Conservation (phyloP, 2,888 invertebrate species). For the Miltochrista miniata region DNA sequence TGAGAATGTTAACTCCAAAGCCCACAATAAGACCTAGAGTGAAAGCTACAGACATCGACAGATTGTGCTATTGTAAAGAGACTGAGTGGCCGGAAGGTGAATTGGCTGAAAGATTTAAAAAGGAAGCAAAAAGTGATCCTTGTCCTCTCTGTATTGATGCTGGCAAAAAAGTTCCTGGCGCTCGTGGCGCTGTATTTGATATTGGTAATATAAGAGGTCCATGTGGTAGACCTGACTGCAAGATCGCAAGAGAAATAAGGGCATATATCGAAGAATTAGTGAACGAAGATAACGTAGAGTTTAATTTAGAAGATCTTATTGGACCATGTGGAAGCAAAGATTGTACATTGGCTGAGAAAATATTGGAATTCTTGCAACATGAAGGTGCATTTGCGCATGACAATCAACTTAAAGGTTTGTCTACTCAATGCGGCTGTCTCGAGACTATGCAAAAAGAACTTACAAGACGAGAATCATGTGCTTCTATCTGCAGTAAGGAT, state of each 20-base stretch:
- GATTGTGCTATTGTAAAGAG: constrained; percentile 70
- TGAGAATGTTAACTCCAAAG: constrained; percentile 76
- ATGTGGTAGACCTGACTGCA: constrained; percentile 72
- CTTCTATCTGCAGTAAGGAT: constrained; percentile 55
- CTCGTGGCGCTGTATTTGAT: constrained; percentile 55
- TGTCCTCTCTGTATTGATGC: constrained; percentile 66
- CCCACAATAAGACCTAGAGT: constrained; percentile 66
- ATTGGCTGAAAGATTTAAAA: constrained; percentile 65
- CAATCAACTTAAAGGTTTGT: constrained; percentile 53
- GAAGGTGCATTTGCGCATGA: constrained; percentile 60
- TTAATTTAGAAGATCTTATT: constrained; percentile 61
- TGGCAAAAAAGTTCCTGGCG: constrained; percentile 40
- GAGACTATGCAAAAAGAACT: constrained; percentile 64
- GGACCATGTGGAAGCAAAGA: constrained; percentile 75
- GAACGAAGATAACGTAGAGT: constrained; percentile 65
- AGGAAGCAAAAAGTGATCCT: constrained; percentile 57
- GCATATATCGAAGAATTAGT: constrained; percentile 70
- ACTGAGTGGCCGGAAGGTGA: constrained; percentile 65
- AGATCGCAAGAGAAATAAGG: constrained; percentile 69
- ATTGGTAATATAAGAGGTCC: constrained; percentile 74
- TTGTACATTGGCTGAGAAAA: constrained; percentile 67
- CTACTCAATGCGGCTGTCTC: constrained; percentile 74
- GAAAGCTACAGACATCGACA: constrained; percentile 75
- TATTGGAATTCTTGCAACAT: constrained; percentile 66
- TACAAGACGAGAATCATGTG: constrained; percentile 49